Percentiles rank a stretch among this genome's conserved stretches.
Evolutionary conservation across 2,797 vertebrate species (phyloP).

Genomic region (Myoxocephalus aenaeus): DNA sequence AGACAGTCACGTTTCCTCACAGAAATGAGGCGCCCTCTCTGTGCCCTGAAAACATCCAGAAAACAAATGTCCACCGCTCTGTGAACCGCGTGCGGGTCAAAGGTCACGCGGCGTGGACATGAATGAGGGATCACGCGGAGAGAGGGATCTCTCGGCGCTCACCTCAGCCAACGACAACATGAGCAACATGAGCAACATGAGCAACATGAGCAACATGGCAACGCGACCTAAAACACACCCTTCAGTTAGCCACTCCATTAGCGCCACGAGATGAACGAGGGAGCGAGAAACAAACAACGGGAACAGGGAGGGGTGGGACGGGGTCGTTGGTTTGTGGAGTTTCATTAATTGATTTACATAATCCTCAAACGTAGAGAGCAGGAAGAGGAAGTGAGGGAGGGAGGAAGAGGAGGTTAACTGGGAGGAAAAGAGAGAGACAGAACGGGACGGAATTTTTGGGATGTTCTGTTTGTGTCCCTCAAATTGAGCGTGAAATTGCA

Average conservation of each 20-base stretch:
- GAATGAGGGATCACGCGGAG: slow-evolving; percentile 6
- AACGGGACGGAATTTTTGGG: slow-evolving; percentile 29
- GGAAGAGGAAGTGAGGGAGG: slow-evolving; percentile 1
- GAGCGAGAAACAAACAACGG: slow-evolving; percentile 53
- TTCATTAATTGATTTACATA: slow-evolving; percentile 69
- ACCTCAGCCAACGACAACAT: slow-evolving; percentile 37
- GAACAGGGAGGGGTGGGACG: slow-evolving; percentile 27
- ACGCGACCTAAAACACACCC: slow-evolving; percentile 50
- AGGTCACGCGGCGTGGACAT: slow-evolving; percentile 4
- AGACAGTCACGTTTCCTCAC: slow-evolving; percentile 26
- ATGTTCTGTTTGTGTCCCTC: slow-evolving; percentile 75
- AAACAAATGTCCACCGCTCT: slow-evolving; percentile 49
- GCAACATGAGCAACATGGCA: slow-evolving; percentile 13
- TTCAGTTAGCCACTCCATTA: slow-evolving; percentile 73
- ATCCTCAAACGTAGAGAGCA: slow-evolving; percentile 46
- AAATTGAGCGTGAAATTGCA: slow-evolving; percentile 85
- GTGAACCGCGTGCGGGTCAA: slow-evolving; percentile 4
- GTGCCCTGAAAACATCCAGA: slow-evolving; percentile 52
- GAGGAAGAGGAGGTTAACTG: slow-evolving; percentile 13
- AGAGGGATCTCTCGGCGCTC: slow-evolving; percentile 27
- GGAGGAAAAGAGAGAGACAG: slow-evolving; percentile 1
- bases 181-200: slow-evolving; percentile 11
- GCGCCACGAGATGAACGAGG: slow-evolving; percentile 51
- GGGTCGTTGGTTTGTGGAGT: slow-evolving; percentile 55
- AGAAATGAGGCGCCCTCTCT: slow-evolving; percentile 6